Percentiles rank a stretch among this genome's conserved stretches.
Conservation (phyloP, 2,888 invertebrate genomes). For the Gari tellinella region DNA sequence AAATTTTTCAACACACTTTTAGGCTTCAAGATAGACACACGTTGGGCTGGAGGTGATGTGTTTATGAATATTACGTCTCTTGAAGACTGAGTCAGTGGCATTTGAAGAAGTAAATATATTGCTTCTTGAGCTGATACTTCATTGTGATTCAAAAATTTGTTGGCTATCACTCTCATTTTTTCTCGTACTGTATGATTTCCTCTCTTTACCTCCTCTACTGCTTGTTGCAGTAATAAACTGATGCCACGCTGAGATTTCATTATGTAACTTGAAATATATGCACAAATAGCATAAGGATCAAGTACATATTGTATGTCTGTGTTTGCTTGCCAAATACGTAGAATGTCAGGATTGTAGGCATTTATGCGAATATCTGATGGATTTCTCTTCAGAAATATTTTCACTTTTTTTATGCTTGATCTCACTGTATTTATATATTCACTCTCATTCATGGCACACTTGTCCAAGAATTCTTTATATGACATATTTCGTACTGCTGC, state of each 20-base stretch:
- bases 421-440: constrained; percentile 22
- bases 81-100: constrained; percentile 45
- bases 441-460: constrained; percentile 26
- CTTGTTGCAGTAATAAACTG: constrained; percentile 50
- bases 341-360: constrained; percentile 39
- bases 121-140: constrained; percentile 62
- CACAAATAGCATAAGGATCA: constrained; percentile 40
- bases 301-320: constrained; percentile 51
- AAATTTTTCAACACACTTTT: constrained; percentile 29
- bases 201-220: constrained; percentile 46
- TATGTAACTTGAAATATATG: constrained; percentile 57
- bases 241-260: constrained; percentile 60
- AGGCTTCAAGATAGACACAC: constrained; percentile 45
- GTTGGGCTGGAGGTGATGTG: constrained; percentile 51
- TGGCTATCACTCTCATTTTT: constrained; percentile 53
- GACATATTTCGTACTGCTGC: too few relatives aligned
- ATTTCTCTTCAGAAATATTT: constrained; percentile 27
- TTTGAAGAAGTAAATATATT: constrained; percentile 48
- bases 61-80: constrained; percentile 54
- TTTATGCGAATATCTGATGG: constrained; percentile 33
- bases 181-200: constrained; percentile 41
- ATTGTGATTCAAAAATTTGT: constrained; percentile 55
- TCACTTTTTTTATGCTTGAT: constrained; percentile 36
- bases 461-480: constrained; percentile 7
- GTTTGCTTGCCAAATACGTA: constrained; percentile 49